Percentiles rank a stretch among this genome's conserved stretches.
Conservation (phyloP, 2,113 vertebrate species). For the Channa maculata region DNA sequence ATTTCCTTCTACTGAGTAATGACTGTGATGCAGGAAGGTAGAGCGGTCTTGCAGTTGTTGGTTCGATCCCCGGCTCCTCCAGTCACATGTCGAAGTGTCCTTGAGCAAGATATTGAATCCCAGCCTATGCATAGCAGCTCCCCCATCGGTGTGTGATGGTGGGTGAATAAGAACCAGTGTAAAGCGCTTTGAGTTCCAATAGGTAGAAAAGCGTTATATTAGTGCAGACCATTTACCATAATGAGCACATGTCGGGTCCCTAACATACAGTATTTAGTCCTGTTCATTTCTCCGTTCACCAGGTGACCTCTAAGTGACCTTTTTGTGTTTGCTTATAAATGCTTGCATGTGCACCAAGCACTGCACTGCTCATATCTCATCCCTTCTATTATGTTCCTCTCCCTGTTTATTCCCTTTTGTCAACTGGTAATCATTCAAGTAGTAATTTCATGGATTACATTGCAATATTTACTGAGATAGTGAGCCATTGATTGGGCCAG, state of each 20-base stretch:
- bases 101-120: too few species aligned
- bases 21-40: too few species aligned
- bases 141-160: too few species aligned
- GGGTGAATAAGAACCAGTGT: too few species aligned
- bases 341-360: not conserved
- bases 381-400: conserved; percentile 4
- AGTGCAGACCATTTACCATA: too few species aligned
- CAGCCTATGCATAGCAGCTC: too few species aligned
- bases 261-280: not conserved
- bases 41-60: too few species aligned
- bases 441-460: conserved; percentile 41
- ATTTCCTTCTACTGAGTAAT: not conserved
- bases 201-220: too few species aligned
- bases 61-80: too few species aligned
- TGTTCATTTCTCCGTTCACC: not conserved
- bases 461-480: conserved; percentile 46
- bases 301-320: conserved; percentile 26
- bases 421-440: conserved; percentile 11
- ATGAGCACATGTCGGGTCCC: too few species aligned
- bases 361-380: not conserved
- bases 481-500: conserved; percentile 60
- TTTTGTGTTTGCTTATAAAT: not conserved
- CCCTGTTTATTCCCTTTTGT: conserved; percentile 9
- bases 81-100: too few species aligned
- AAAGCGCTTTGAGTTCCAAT: too few species aligned